phyloP scores from a whole-genome alignment of 1,140 invertebrate genomes.

The Meloidogyne hapla region DNA sequence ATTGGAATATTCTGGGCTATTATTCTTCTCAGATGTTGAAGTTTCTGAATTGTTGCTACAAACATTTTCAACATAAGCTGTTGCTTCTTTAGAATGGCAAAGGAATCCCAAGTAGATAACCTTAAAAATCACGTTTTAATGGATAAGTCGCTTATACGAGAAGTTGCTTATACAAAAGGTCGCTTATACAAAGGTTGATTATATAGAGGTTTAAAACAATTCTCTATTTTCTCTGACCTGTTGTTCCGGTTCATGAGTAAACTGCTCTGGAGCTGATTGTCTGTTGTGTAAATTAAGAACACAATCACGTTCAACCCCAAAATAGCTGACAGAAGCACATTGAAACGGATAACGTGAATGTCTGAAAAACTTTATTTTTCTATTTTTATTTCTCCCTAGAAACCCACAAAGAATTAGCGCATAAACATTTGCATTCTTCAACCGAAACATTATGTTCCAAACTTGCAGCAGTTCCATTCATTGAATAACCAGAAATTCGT shows the following conservation, averaged over 20 bases:
- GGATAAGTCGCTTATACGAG: no score
- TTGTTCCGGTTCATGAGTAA: constrained; percentile 23
- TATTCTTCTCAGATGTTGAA: not conserved
- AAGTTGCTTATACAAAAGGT: no score
- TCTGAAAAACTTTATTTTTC: constrained; percentile 25
- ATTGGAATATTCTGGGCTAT: not conserved
- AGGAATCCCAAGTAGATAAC: not conserved
- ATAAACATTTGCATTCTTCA: constrained; percentile 57
- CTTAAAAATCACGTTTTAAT: not conserved
- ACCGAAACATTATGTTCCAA: constrained; percentile 57
- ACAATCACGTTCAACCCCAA: constrained; percentile 58
- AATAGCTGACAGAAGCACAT: constrained; percentile 60
- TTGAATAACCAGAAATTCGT: constrained; percentile 48
- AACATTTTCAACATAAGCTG: not conserved
- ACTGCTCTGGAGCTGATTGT: constrained; percentile 44
- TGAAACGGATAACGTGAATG: constrained; percentile 59
- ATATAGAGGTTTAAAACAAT: no score
- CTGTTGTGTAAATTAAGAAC: constrained; percentile 60
- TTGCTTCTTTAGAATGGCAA: not conserved
- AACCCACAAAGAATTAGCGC: constrained; percentile 58
- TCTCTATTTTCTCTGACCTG: constrained; percentile 16
- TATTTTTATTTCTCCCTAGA: constrained; percentile 18
- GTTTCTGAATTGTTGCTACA: not conserved
- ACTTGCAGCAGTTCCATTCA: constrained; percentile 55
- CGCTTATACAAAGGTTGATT: no score